phyloP scores from a whole-genome alignment of 2,113 vertebrate genomes.

The Pluvialis apricaria region DNA sequence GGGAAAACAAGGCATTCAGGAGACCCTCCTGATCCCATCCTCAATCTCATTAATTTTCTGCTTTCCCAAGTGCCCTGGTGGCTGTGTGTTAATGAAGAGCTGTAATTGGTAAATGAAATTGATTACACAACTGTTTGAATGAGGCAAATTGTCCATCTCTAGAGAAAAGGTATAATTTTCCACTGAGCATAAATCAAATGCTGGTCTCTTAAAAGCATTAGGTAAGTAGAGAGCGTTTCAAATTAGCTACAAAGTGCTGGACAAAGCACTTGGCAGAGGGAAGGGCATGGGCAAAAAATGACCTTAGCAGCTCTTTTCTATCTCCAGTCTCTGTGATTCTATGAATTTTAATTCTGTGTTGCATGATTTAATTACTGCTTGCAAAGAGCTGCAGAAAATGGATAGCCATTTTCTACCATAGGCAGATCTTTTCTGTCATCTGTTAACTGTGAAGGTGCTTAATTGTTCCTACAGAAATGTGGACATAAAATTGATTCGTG shows the following conservation, averaged over 20 bases:
- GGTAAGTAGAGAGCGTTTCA: slow-evolving; percentile 24
- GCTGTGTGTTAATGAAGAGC: not conserved
- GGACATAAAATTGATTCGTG: not conserved
- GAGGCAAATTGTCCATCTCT: slow-evolving; percentile 35
- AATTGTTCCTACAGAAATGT: not conserved
- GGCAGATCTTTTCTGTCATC: not conserved
- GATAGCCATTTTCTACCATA: not conserved
- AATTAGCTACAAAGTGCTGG: slow-evolving; percentile 15
- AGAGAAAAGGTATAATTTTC: slow-evolving; percentile 38
- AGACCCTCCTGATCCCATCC: slow-evolving; percentile 46
- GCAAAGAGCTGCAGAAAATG: not conserved
- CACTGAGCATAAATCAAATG: not conserved
- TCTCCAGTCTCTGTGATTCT: not conserved
- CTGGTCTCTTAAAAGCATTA: slow-evolving; percentile 26
- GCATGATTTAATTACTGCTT: slow-evolving; percentile 3
- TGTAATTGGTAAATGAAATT: slow-evolving; percentile 61
- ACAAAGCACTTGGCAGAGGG: slow-evolving; percentile 32
- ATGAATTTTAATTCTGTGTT: slow-evolving; percentile 49
- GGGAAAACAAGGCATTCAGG: not conserved
- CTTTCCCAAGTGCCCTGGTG: not conserved
- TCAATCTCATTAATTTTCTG: slow-evolving; percentile 57
- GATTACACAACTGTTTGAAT: slow-evolving; percentile 35
- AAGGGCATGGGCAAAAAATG: not conserved
- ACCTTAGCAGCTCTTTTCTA: not conserved
- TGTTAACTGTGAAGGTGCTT: not conserved